These are phyloP conservation scores for Amyelois transitella DNA, from an alignment of 1,140 invertebrate genomes.

Conservation along the genomic window DNA sequence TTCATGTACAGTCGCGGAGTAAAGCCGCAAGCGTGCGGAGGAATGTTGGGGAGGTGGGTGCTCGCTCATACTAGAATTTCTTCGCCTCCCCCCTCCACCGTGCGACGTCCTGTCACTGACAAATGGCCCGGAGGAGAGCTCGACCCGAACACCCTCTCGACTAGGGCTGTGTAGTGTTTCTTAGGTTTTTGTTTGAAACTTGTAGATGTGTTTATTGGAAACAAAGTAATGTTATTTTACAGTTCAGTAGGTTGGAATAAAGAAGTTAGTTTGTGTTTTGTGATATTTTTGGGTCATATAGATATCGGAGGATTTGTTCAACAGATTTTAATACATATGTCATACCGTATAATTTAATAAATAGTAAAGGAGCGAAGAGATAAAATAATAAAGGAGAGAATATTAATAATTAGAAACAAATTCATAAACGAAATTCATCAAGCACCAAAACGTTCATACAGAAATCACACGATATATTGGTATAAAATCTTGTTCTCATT, in stretches of 20 bases:
- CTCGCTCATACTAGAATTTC: not conserved
- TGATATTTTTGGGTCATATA: too few species aligned
- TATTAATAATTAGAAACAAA: too few species aligned
- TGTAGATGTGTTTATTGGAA: not conserved
- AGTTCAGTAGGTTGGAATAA: not conserved
- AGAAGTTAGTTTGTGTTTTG: not conserved
- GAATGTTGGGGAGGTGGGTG: conserved; percentile 25
- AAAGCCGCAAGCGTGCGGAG: conserved; percentile 40
- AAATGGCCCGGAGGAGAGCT: conserved; percentile 66
- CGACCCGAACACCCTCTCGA: conserved; percentile 59
- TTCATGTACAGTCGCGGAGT: conserved; percentile 40
- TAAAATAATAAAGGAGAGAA: too few species aligned
- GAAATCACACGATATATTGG: too few species aligned
- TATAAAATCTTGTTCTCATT: too few species aligned
- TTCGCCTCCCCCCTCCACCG: conserved; percentile 3
- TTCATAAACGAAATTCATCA: too few species aligned
- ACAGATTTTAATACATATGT: too few species aligned
- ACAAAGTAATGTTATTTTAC: not conserved
- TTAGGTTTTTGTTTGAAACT: conserved; percentile 1
- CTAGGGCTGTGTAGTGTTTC: conserved; percentile 29
- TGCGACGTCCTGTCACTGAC: conserved; percentile 68
- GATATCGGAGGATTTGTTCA: too few species aligned
- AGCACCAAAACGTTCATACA: too few species aligned
- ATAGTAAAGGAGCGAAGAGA: too few species aligned
- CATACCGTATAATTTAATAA: too few species aligned